Base-by-base conservation (phyloP, 2,113 vertebrate genomes). In the Mohoua ochrocephala region DNA sequence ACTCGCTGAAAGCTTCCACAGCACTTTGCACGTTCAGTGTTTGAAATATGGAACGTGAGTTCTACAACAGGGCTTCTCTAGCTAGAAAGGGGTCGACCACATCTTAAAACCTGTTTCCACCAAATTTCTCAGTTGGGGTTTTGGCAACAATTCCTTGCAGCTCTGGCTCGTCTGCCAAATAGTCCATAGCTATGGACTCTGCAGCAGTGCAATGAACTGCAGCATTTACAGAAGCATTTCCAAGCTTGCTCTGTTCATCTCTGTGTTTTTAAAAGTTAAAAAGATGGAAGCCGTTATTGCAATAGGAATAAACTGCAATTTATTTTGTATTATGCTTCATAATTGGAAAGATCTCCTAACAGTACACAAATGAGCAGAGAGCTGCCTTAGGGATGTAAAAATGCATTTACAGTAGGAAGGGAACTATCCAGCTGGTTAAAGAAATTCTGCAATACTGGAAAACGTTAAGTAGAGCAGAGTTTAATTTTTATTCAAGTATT, bases 21-120 rank as follows among this genome's bases (percentile, higher is more conserved):
- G 45, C 0, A 0, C 54, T 84, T 47, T 27, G 67, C 24, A 14
- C 1, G 0, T 23, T 20, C 28, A 10, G 22, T 14, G 35, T 75
- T 79, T 45, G 45, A 53, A 45, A 28, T 74, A 9, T 1, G 33
- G 37, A 52, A 47, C 2, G 0, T 6, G 47, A 68, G 15, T 56
- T 61, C 33, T 50, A 35, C 57, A 64, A 60, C 35, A 37, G 49
- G 22, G 52, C n/a, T 75, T 10, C 76, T 52, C 33, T 39, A 60
- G 28, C 76, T 60, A 49, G n/a, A 50, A 65, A 10, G 35, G 39
- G 11, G 4, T 39, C 47, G 15, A 5, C 26, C 3, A 2, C 30
- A 20, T 52, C 35, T 67, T 47, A 33, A 77, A 49, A 49, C 28
- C 12, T 0, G 0, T 44, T 84, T 45, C 45, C 18, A 74, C 8